phyloP scores from a whole-genome alignment of 1,140 invertebrate genomes.

The Leptinotarsa defecta region DNA sequence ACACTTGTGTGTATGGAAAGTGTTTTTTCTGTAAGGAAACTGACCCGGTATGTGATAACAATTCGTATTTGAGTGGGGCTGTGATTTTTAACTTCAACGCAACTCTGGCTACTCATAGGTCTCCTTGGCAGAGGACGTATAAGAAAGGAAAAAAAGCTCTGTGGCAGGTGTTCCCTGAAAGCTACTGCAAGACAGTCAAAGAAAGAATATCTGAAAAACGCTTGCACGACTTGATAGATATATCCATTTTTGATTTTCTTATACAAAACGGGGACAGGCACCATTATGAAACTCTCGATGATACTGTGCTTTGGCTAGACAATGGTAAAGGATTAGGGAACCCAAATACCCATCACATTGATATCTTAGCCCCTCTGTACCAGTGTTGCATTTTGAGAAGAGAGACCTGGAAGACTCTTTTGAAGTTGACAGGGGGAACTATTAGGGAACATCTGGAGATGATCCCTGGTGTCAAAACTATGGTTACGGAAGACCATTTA shows the following conservation, averaged over 20 bases:
- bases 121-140: constrained; percentile 91
- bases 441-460: constrained; percentile 62
- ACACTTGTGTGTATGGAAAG: constrained; percentile 83
- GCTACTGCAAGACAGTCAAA: constrained; percentile 71
- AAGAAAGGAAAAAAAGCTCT: constrained; percentile 71
- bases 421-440: constrained; percentile 68
- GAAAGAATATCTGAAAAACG: constrained; percentile 52
- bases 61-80: constrained; percentile 76
- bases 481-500: constrained; percentile 76
- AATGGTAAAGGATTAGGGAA: constrained; percentile 94
- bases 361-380: constrained; percentile 86
- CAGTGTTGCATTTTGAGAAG: constrained; percentile 85
- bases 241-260: constrained; percentile 77
- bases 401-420: constrained; percentile 71
- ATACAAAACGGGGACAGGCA: constrained; percentile 94
- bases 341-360: constrained; percentile 78
- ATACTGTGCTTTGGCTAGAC: constrained; percentile 81
- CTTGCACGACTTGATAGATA: constrained; percentile 71
- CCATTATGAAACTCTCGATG: constrained; percentile 83
- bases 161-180: constrained; percentile 75
- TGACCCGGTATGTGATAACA: constrained; percentile 65
- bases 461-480: constrained; percentile 62
- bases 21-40: constrained; percentile 82
- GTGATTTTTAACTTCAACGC: constrained; percentile 81
- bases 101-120: constrained; percentile 69